phyloP scores from a whole-genome alignment of 2,113 vertebrate genomes.

The Ceyx melanurus region DNA sequence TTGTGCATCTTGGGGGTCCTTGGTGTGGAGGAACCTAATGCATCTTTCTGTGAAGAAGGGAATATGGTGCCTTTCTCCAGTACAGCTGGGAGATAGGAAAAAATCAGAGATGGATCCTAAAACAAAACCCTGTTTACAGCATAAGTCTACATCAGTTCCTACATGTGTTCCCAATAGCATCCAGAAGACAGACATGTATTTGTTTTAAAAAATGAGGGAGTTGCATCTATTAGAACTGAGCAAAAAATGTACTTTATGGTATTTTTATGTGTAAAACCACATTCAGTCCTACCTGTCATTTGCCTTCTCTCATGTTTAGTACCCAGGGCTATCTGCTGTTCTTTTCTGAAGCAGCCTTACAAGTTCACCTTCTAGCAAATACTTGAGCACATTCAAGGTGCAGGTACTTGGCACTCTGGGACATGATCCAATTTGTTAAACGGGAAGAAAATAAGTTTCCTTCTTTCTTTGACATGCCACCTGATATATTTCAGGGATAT shows the following conservation, averaged over 20 bases:
- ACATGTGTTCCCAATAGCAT: not conserved
- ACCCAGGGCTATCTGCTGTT: not conserved
- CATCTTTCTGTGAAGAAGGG: not conserved
- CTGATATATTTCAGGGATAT: not conserved
- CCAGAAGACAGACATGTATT: not conserved
- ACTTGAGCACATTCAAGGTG: not conserved
- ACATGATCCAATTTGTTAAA: not conserved
- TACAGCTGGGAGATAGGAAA: not conserved
- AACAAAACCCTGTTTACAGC: not conserved
- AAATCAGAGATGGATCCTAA: not conserved
- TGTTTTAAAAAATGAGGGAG: not conserved
- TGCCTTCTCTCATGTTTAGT: not conserved
- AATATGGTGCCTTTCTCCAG: not conserved
- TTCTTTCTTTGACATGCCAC: not conserved
- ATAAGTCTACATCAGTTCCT: not conserved
- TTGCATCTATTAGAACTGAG: not conserved
- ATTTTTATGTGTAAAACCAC: not conserved
- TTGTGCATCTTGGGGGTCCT: not conserved
- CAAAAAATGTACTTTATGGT: not conserved
- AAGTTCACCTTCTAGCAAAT: not conserved
- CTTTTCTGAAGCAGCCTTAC: not conserved
- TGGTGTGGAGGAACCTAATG: not conserved
- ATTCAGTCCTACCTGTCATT: not conserved
- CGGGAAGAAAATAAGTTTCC: not conserved
- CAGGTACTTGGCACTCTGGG: not conserved